Conservation (phyloP, 2,888 invertebrate species). For the Conchocele bisecta region DNA sequence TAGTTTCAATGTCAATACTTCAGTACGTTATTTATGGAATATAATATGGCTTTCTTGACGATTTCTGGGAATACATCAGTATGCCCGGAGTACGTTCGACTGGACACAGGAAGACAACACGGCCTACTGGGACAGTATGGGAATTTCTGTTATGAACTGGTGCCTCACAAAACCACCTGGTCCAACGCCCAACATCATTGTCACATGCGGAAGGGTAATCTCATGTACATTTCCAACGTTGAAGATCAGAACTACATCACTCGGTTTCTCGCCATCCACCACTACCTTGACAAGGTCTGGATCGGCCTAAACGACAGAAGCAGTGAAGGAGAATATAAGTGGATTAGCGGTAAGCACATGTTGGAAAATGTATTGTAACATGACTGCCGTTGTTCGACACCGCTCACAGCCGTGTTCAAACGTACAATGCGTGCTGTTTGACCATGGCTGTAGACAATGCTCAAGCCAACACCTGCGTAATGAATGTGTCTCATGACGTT, state of each 20-base stretch:
- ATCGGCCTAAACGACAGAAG: conserved; percentile 39
- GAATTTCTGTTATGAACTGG: conserved; percentile 45
- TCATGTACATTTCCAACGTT: conserved; percentile 31
- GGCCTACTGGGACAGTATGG: conserved; percentile 50
- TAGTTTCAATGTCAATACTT: not conserved
- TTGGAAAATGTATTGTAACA: not conserved
- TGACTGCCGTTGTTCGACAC: too few species aligned
- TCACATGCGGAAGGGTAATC: conserved; percentile 12
- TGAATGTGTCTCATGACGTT: too few species aligned
- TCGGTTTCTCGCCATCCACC: conserved; percentile 20
- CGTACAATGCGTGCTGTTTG: too few species aligned
- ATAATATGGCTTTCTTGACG: not conserved
- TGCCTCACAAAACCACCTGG: conserved; percentile 37
- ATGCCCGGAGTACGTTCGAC: conserved; percentile 39
- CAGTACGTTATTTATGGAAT: not conserved
- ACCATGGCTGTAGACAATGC: too few species aligned
- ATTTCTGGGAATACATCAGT: conserved; percentile 34
- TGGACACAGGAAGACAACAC: conserved; percentile 14
- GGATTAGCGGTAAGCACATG: conserved; percentile 39
- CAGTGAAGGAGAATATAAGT: conserved; percentile 34
- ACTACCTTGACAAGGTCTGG: conserved; percentile 32
- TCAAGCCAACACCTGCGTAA: too few species aligned
- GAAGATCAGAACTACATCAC: conserved; percentile 42
- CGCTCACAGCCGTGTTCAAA: too few species aligned
- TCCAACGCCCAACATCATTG: conserved; percentile 46